Conservation (phyloP, 2,797 vertebrate genomes). For the Lophotriccus pileatus region DNA sequence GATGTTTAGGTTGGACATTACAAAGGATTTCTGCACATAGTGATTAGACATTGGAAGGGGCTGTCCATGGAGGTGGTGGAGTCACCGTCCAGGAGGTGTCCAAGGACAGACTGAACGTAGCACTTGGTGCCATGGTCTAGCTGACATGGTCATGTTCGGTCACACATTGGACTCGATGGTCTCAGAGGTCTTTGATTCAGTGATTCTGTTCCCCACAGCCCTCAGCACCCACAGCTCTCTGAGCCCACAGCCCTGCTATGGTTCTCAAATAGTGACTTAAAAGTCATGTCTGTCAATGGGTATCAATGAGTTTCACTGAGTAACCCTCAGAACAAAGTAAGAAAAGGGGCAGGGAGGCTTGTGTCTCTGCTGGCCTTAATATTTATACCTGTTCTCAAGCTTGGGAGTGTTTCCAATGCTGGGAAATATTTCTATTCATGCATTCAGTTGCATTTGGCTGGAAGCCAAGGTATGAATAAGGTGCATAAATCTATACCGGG, state of each 20-base stretch:
- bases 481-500: neutral
- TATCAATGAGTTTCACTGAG: neutral
- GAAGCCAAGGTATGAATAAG: neutral
- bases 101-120: fast-evolving
- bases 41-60: fast-evolving
- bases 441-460: neutral
- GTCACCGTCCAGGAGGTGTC: neutral
- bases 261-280: neutral
- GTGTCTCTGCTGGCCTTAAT: neutral
- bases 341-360: neutral
- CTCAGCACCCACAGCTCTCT: neutral
- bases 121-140: neutral
- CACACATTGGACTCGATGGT: fast-evolving
- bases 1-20: neutral
- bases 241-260: neutral
- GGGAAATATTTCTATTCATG: neutral
- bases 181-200: neutral
- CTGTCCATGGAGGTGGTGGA: neutral
- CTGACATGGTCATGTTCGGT: neutral
- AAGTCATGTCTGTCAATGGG: neutral
- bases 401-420: neutral
- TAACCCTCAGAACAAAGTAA: neutral
- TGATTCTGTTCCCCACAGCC: neutral
- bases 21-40: too few relatives aligned
- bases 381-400: neutral